Conservation (phyloP, 1,140 invertebrate species). For the Choristoneura fumiferana region DNA sequence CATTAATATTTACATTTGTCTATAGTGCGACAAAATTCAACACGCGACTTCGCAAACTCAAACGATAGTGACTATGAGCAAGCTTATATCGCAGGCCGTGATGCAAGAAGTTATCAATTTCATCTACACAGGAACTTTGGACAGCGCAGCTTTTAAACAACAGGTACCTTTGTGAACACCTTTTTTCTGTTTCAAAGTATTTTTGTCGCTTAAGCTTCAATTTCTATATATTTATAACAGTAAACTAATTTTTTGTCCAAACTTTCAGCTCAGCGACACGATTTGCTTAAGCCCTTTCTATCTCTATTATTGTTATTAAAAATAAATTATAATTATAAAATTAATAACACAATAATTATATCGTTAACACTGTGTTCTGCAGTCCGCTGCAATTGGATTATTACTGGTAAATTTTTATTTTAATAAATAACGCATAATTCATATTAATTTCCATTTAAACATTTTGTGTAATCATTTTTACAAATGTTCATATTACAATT, state of each 20-base stretch:
- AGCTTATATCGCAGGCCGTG: constrained; percentile 88
- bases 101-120: constrained; percentile 93
- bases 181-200: neutral
- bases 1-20: too few relatives aligned
- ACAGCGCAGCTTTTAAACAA: constrained; percentile 85
- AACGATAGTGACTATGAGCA: constrained; percentile 90
- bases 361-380: constrained; percentile 69
- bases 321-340: constrained; percentile 50
- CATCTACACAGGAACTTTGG: constrained; percentile 91
- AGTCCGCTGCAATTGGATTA: constrained; percentile 86
- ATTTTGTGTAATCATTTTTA: constrained; percentile 29
- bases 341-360: constrained; percentile 48
- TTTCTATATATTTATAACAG: constrained; percentile 13
- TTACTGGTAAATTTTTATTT: constrained; percentile 82
- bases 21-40: constrained; percentile 71
- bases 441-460: constrained; percentile 57
- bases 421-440: constrained; percentile 62
- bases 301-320: constrained; percentile 33
- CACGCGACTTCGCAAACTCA: constrained; percentile 79
- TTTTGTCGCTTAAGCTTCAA: constrained; percentile 13
- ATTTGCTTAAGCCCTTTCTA: constrained; percentile 20
- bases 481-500: neutral
- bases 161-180: constrained; percentile 81
- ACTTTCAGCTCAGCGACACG: neutral
- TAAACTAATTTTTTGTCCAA: neutral